phyloP scores from a whole-genome alignment of 1,140 invertebrate species.

The Coenobita brevimanus region DNA sequence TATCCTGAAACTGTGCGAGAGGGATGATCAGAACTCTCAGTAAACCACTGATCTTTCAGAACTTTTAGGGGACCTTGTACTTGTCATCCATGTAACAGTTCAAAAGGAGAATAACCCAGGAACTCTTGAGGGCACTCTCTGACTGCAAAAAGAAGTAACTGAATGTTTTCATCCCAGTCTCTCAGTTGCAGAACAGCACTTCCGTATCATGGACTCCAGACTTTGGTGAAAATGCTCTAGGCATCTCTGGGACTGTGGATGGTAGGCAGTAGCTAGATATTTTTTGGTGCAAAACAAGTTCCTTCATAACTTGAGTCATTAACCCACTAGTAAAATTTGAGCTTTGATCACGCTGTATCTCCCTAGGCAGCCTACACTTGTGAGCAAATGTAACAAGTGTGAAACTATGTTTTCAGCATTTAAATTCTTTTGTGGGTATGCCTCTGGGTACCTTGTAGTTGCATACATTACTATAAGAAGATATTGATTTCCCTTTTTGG shows the following conservation, averaged over 20 bases:
- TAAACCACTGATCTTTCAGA: neutral
- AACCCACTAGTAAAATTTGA: constrained; percentile 24
- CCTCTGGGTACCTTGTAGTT: constrained; percentile 1
- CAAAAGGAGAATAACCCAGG: neutral
- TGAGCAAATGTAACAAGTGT: constrained; percentile 2
- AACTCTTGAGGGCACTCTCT: neutral
- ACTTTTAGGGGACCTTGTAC: neutral
- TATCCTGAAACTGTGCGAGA: neutral
- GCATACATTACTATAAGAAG: constrained; percentile 16
- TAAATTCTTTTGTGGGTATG: neutral
- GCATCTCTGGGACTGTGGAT: neutral
- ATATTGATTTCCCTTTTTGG: constrained; percentile 30
- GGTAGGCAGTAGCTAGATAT: constrained; percentile 3
- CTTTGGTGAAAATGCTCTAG: neutral
- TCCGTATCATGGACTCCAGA: neutral
- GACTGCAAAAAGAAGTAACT: neutral
- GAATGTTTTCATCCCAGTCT: neutral
- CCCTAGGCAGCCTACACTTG: constrained; percentile 11
- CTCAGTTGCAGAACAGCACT: neutral
- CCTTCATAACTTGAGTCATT: neutral
- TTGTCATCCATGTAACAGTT: neutral
- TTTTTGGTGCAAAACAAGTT: neutral
- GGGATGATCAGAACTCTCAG: neutral
- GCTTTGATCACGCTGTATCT: constrained; percentile 18
- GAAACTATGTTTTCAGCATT: neutral